Conservation (phyloP, 2,113 vertebrate species). For the Dendropsophus ebraccatus region DNA sequence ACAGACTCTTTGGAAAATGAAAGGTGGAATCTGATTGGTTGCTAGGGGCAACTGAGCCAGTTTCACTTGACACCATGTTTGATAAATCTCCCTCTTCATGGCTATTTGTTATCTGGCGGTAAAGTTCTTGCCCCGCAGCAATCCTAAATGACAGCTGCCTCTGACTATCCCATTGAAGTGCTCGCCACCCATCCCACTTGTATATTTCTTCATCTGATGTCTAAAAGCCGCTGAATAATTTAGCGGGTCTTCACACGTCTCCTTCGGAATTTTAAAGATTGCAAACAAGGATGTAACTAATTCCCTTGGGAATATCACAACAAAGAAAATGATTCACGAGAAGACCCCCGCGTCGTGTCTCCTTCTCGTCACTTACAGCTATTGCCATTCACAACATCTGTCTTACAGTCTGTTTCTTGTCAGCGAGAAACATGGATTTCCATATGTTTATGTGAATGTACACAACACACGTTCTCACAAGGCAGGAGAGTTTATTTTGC, state of each 20-base stretch:
- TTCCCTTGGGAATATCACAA: background rate
- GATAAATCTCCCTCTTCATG: too few relatives aligned
- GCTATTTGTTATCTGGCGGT: background rate
- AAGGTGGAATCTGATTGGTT: too few relatives aligned
- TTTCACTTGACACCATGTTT: too few relatives aligned
- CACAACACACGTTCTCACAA: slow-evolving; percentile 5
- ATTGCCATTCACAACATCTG: slow-evolving; percentile 43
- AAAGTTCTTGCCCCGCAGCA: background rate
- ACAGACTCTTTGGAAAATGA: too few relatives aligned
- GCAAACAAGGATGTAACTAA: background rate
- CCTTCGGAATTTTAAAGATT: background rate
- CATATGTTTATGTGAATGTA: slow-evolving; percentile 43
- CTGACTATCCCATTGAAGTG: background rate
- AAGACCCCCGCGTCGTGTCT: background rate
- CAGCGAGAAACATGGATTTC: background rate
- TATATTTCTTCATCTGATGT: background rate
- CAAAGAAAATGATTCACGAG: background rate
- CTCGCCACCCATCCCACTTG: background rate
- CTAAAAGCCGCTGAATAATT: background rate
- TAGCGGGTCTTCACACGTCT: background rate
- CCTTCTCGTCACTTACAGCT: background rate
- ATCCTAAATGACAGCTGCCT: background rate
- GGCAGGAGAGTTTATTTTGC: background rate
- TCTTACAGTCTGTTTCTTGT: slow-evolving; percentile 36
- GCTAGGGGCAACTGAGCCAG: too few relatives aligned